Base-by-base conservation (phyloP, 35 echinoderm and acorn worm species). In the Ophiothrix spiculata region DNA sequence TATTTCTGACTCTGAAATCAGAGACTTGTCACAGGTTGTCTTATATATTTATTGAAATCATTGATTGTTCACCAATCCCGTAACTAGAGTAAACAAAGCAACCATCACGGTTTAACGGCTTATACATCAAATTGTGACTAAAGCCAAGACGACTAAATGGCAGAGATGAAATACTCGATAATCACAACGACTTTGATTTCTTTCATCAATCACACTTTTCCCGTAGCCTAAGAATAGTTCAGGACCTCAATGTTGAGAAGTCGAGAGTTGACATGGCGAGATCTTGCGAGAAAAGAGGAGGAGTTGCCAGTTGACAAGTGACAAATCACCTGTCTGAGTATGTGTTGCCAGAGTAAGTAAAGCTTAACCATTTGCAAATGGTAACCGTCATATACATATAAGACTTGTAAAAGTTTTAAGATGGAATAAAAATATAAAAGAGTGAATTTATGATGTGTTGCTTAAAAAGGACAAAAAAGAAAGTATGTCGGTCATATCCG, bases 151-250 rank as follows among this genome's bases (percentile, higher is more conserved):
- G 23, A 69, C 16, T n/a, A 69, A 10, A 69, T n/a, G 29, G 23
- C 17, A 28, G 23, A 69, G 60, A 69, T 25, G 60, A 69, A 69
- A 69, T 28, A 69, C 17, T 28, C 3, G 4, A 69, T 69, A 69
- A 69, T 69, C 60, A 15, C 4, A 12, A 28, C 60, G 1, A 69
- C 60, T 69, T 4, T 6, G 60, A 25, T 69, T 69, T 69, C 60
- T 69, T 12, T 69, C 60, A n/a, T 69, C 60, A 69, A 69, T 25
- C 60, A 69, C 60, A 69, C 60, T 69, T 69, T 69, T 25, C 17
- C 60, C 60, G 23, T 25, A 69, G 60, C 60, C n/a, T n/a, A 69
- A 69, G 60, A 69, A 69, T n/a, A 69, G 60, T 69, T 69, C 60
- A 69, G 25, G 60, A 69, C 60, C 60, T 69, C 60, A 4, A 2